Evolutionary conservation across 2,888 invertebrate genomes (phyloP).

Genomic region (Sicus ferrugineus): DNA sequence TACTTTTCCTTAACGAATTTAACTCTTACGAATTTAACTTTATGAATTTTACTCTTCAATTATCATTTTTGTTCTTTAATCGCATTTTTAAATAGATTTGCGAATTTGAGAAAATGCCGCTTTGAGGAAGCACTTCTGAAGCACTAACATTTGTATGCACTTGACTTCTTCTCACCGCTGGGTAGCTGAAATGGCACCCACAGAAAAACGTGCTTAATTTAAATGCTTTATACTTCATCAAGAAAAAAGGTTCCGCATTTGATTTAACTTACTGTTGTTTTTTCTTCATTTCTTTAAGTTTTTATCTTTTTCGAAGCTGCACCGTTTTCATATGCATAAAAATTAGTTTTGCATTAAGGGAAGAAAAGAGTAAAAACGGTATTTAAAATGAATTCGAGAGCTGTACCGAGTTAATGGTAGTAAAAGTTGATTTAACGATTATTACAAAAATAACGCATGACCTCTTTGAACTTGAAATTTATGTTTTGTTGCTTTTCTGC

Average conservation of each 20-base stretch:
- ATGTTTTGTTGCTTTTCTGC: not conserved
- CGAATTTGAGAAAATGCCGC: not conserved
- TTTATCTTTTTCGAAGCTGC: not conserved
- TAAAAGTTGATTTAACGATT: constrained; percentile 4
- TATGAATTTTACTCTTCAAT: not conserved
- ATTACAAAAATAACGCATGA: not conserved
- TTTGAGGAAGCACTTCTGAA: no score
- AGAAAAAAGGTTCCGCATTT: constrained; percentile 19
- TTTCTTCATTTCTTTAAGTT: not conserved
- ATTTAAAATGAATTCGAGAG: not conserved
- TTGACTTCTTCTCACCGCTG: not conserved
- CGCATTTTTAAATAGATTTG: not conserved
- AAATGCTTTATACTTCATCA: constrained; percentile 3
- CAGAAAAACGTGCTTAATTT: not conserved
- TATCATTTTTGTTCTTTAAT: not conserved
- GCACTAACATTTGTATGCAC: not conserved
- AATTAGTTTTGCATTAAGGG: constrained; percentile 1
- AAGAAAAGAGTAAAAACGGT: not conserved
- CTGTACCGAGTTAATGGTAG: not conserved
- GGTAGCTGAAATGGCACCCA: not conserved
- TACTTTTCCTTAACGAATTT: not conserved
- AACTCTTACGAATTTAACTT: not conserved
- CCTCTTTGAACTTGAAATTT: constrained; percentile 15
- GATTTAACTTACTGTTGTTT: not conserved
- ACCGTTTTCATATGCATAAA: not conserved